A percentile compares a stretch with the other conserved stretches of the same genome.
These are phyloP conservation scores for Drosophila littoralis DNA, from an alignment of 1,140 invertebrate genomes.

Conservation along the genomic window DNA sequence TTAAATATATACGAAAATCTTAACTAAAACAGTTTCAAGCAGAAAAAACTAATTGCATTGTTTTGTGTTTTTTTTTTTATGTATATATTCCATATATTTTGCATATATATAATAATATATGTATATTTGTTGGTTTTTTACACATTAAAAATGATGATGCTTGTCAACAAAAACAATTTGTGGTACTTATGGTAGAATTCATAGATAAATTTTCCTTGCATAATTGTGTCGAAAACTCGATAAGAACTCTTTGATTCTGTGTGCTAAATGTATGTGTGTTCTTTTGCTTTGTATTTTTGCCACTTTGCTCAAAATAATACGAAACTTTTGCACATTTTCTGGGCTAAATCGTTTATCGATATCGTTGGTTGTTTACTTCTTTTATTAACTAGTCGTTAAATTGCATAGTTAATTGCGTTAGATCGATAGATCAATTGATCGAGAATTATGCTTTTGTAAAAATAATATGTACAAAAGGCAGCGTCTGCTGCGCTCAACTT, in stretches of 20 bases:
- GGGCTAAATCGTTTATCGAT: conserved; percentile 18
- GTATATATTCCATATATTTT: conserved; percentile 63
- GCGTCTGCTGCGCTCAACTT: conserved; percentile 36
- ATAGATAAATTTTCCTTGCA: conserved; percentile 41
- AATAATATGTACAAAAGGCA: conserved; percentile 48
- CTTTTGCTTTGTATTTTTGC: conserved; percentile 11
- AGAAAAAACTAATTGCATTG: neutral
- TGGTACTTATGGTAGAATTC: conserved; percentile 55
- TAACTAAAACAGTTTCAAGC: no score
- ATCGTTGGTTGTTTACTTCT: conserved; percentile 11
- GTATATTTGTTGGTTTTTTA: conserved; percentile 48
- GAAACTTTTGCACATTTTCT: conserved; percentile 33
- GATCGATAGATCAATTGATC: conserved; percentile 32
- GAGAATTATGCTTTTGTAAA: conserved; percentile 45
- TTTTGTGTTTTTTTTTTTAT: conserved; percentile 28
- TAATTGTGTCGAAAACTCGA: conserved; percentile 45
- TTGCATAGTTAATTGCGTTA: conserved; percentile 46
- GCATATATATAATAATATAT: conserved; percentile 60
- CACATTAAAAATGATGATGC: conserved; percentile 60
- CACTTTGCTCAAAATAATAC: conserved; percentile 33
- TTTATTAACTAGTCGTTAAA: conserved; percentile 30
- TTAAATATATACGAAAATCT: no score
- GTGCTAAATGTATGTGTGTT: conserved; percentile 8
- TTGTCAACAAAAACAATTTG: conserved; percentile 60
- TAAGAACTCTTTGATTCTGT: conserved; percentile 36